Conservation (phyloP, 1,140 invertebrate genomes). For the Drosophila rhopaloa region DNA sequence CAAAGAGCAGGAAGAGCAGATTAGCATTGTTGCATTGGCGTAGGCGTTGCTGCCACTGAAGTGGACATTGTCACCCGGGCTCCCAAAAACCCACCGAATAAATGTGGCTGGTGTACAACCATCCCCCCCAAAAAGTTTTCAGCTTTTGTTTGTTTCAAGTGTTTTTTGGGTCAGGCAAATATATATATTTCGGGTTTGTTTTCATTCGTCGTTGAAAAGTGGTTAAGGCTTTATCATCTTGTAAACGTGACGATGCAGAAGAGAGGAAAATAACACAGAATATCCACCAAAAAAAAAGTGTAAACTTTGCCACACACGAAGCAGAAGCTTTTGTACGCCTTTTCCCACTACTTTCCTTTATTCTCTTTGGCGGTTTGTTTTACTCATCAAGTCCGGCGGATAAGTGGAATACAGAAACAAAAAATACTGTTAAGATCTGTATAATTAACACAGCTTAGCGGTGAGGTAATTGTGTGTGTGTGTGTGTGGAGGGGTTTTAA, state of each 20-base stretch:
- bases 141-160: constrained; percentile 62
- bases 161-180: constrained; percentile 71
- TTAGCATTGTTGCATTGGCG: constrained; percentile 55
- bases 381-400: constrained; percentile 35
- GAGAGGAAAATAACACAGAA: constrained; percentile 34
- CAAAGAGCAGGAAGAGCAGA: constrained; percentile 40
- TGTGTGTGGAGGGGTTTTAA: constrained; percentile 10
- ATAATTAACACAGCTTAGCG: constrained; percentile 60
- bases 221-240: constrained; percentile 80
- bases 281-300: constrained; percentile 22
- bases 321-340: constrained; percentile 19
- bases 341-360: constrained; percentile 18
- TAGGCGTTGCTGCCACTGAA: constrained; percentile 55
- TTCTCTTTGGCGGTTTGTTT: constrained; percentile 30
- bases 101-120: background rate
- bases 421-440: constrained; percentile 39
- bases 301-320: constrained; percentile 31
- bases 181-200: constrained; percentile 52
- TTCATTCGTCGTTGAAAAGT: constrained; percentile 66
- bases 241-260: constrained; percentile 77
- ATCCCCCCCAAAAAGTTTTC: constrained; percentile 58
- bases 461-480: constrained; percentile 33
- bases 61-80: constrained; percentile 59
- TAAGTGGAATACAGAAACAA: constrained; percentile 17
- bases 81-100: constrained; percentile 8